Evolutionary conservation across 2,113 vertebrate species (phyloP).

Genomic region (Beaufortia kweichowensis): DNA sequence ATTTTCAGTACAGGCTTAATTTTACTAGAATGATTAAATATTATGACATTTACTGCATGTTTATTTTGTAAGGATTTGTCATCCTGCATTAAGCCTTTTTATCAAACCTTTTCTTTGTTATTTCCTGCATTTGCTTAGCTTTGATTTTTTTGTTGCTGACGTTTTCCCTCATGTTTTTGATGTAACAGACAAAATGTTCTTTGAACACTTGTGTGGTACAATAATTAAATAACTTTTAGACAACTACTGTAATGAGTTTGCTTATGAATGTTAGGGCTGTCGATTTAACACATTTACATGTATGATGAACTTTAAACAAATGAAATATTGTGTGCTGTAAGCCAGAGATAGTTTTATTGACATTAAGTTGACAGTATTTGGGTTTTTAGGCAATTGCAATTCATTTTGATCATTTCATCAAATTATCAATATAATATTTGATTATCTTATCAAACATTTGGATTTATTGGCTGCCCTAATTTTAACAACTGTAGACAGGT

Average conservation of each 20-base stretch:
- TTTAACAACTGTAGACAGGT: not conserved
- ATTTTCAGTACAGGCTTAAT: not conserved
- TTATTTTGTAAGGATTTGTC: slow-evolving; percentile 20
- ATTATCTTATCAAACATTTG: too few species aligned
- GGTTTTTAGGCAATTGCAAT: too few species aligned
- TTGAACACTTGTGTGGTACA: not conserved
- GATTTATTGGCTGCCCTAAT: too few species aligned
- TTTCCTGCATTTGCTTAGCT: slow-evolving; percentile 13
- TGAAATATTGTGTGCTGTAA: too few species aligned
- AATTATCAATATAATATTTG: too few species aligned
- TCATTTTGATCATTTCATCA: too few species aligned
- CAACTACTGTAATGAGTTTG: not conserved
- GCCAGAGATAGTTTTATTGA: too few species aligned
- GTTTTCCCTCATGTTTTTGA: slow-evolving; percentile 1
- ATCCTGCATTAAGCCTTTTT: slow-evolving; percentile 20
- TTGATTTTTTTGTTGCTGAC: slow-evolving; percentile 12
- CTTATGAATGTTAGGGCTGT: not conserved
- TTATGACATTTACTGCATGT: slow-evolving; percentile 40
- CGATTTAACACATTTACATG: too few species aligned
- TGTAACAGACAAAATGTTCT: not conserved
- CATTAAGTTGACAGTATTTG: too few species aligned
- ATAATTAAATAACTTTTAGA: not conserved
- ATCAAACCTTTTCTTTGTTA: not conserved
- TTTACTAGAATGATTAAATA: slow-evolving; percentile 32
- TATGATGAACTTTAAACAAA: too few species aligned